phyloP scores from a whole-genome alignment of 2,113 vertebrate species.

The Notechis scutatus region DNA sequence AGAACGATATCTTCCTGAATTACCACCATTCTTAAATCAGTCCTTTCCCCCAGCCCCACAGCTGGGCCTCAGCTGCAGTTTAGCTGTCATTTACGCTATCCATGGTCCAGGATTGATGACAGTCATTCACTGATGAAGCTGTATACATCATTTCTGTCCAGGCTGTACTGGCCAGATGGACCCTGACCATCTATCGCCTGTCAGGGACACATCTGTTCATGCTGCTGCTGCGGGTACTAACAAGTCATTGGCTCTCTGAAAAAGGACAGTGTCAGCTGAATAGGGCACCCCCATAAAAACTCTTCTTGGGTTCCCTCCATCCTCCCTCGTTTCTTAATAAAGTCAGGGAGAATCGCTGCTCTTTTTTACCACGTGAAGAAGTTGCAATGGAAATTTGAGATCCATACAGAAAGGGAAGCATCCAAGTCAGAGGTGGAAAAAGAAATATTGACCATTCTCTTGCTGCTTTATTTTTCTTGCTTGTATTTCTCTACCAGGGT shows the following conservation, averaged over 20 bases:
- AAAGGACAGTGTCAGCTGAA: slow-evolving; percentile 89
- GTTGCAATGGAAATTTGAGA: neutral
- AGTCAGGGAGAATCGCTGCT: neutral
- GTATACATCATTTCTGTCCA: slow-evolving; percentile 99
- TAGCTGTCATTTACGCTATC: slow-evolving; percentile 93
- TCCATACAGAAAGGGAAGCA: slow-evolving; percentile 13
- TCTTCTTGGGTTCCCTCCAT: slow-evolving; percentile 40
- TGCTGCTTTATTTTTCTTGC: neutral
- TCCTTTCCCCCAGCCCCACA: slow-evolving; percentile 79
- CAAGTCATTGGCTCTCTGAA: slow-evolving; percentile 95
- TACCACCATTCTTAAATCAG: slow-evolving; percentile 92
- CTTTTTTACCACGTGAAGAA: neutral
- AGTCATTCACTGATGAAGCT: slow-evolving; percentile 99
- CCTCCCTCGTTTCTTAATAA: slow-evolving; percentile 13
- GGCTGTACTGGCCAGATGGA: slow-evolving; percentile 99
- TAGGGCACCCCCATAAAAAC: slow-evolving; percentile 74
- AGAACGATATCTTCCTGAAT: slow-evolving; percentile 84
- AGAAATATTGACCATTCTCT: neutral
- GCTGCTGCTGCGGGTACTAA: slow-evolving; percentile 98
- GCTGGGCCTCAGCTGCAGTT: slow-evolving; percentile 90
- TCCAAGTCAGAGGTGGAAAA: neutral
- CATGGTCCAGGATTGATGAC: slow-evolving; percentile 96
- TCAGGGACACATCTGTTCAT: slow-evolving; percentile 99
- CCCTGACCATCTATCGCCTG: slow-evolving; percentile 99
- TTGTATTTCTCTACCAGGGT: neutral